phyloP scores from a whole-genome alignment of 2,113 vertebrate genomes.

The Scomber scombrus region DNA sequence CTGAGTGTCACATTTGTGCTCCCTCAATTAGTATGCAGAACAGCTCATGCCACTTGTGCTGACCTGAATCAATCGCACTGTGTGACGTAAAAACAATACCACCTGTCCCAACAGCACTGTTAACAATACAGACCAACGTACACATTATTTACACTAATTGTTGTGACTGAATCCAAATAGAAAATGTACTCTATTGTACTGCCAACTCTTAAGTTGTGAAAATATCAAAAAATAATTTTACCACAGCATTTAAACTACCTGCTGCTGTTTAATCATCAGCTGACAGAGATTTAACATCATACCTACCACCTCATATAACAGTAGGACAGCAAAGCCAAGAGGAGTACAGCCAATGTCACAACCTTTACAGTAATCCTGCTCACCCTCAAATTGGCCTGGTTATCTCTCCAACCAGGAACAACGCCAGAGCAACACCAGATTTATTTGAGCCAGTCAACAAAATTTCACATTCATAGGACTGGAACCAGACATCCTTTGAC shows the following conservation, averaged over 20 bases:
- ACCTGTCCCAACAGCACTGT: too few species aligned
- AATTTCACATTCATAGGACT: background rate
- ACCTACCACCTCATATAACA: background rate
- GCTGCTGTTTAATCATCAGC: background rate
- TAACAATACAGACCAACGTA: too few species aligned
- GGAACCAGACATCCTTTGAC: background rate
- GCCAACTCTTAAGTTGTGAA: background rate
- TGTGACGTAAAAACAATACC: background rate
- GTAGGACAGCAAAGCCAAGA: background rate
- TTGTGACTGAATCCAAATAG: too few species aligned
- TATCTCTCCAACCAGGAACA: conserved; percentile 4
- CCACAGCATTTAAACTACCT: background rate
- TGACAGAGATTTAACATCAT: background rate
- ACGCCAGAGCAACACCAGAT: conserved; percentile 3
- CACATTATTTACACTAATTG: too few species aligned
- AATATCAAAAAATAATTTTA: background rate
- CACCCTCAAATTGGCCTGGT: conserved; percentile 3
- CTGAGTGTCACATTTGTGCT: background rate
- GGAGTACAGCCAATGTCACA: background rate
- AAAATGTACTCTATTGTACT: too few species aligned
- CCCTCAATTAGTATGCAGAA: background rate
- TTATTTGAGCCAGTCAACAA: conserved; percentile 15
- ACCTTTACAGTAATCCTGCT: too few species aligned
- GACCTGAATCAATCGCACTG: background rate
- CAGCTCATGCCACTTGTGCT: background rate